A percentile compares a stretch with the other conserved stretches of the same genome.
These are phyloP conservation scores for Alsophila aescularia DNA, from an alignment of 2,888 invertebrate species.

Conservation along the genomic window DNA sequence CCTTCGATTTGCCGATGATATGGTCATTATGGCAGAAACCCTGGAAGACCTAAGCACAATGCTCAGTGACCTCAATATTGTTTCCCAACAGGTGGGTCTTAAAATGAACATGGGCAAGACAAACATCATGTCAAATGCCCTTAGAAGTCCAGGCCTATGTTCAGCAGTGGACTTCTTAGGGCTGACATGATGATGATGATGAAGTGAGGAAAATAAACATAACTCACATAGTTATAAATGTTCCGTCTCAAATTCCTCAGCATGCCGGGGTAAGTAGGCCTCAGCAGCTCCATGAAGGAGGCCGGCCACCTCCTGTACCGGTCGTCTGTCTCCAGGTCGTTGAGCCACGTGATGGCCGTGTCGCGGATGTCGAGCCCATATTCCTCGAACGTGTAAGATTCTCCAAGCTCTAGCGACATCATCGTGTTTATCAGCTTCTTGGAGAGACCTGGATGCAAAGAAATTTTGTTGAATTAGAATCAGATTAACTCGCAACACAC, in stretches of 20 bases:
- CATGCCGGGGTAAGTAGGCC: constrained; percentile 99
- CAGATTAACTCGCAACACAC: neutral
- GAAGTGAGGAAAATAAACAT: neutral
- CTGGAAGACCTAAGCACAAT: no score
- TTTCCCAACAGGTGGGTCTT: no score
- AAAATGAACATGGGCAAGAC: no score
- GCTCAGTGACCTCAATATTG: no score
- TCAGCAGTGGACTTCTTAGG: no score
- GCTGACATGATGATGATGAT: no score
- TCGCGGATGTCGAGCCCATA: constrained; percentile 98
- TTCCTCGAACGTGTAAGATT: constrained; percentile 85
- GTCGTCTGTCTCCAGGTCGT: constrained; percentile 96
- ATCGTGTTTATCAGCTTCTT: constrained; percentile 86
- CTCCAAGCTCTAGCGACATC: constrained; percentile 88
- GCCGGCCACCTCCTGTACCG: constrained; percentile 95
- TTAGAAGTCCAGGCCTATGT: no score
- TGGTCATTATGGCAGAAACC: no score
- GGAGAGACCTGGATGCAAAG: constrained; percentile 79
- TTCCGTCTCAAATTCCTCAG: constrained; percentile 94
- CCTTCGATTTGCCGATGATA: no score
- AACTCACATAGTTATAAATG: constrained; percentile 91
- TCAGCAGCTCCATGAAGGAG: constrained; percentile 93
- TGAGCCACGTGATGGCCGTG: constrained; percentile 96
- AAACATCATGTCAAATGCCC: no score
- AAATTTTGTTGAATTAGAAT: no score